Base-by-base conservation (phyloP, 2,888 invertebrate genomes). In the Ephialtes manifestator region DNA sequence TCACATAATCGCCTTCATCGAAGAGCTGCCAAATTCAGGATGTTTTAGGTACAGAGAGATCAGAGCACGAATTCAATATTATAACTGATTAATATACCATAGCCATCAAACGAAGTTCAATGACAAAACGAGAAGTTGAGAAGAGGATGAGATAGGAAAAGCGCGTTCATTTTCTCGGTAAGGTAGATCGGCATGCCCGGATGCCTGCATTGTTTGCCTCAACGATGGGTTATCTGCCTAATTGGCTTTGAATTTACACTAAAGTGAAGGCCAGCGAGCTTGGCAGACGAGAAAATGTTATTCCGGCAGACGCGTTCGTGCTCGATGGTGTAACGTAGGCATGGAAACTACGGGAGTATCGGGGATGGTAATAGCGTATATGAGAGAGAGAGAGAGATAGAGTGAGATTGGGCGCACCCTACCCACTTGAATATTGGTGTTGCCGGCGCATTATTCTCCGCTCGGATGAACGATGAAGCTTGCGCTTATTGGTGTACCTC, bases 201-300 rank as follows among this genome's bases (percentile, higher is more conserved):
- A 71, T 58, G 35, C 53, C 48, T 76, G 75, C 76, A 81, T 84
- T 81, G 85, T 84, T 84, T 84, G 46, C 81, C 72, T 60, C 39
- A 68, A 67, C 63, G 76, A 84, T 86, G 81, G 72, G 76, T 70
- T 84, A 84, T 86, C 84, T 72, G 77, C 18, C 84, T 72, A 86
- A 86, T 84, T 86, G 84, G 72, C 51, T 77, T 35, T 74, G 85
- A 60, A 81, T 77, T 86, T 80, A 53, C 58, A 76, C 58, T 51
- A 70, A 70, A 68, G 68, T 35, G 79, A 70, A 58, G 46, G 78
- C 48, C 20, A 31, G 31, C 67, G 35, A 63, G 67, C 20, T 20
- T 39, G 43, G 60, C 63, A 76, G 28, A 74, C 18, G 81, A 67
- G 86, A 78, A 84, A 86, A 84, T 72, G 81, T 84, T 84, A 74